These are phyloP conservation scores for Caenorhabditis sp. DNA, from an alignment of 2,888 invertebrate genomes.

Conservation along the genomic window DNA sequence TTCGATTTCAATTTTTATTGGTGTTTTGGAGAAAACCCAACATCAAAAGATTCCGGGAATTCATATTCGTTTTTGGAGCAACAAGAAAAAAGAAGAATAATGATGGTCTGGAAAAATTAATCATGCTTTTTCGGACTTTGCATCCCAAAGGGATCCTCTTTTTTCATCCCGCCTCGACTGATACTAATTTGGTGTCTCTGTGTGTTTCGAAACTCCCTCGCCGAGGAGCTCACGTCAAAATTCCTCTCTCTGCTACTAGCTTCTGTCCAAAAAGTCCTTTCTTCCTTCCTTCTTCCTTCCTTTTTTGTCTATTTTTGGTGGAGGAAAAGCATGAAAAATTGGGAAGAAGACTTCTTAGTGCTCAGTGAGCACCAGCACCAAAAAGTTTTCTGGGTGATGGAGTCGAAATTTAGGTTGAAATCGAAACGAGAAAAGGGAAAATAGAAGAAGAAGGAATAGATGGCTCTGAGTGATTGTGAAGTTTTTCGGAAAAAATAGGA, in stretches of 20 bases:
- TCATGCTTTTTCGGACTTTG: constrained; percentile 19
- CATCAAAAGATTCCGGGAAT: neutral
- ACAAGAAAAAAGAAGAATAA: constrained; percentile 12
- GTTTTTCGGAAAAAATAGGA: constrained; percentile 4
- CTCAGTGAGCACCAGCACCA: constrained; percentile 49
- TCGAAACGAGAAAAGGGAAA: constrained; percentile 14
- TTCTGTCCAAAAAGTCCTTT: constrained; percentile 3
- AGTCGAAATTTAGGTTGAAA: constrained; percentile 34
- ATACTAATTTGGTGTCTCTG: constrained; percentile 44
- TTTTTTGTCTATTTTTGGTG: constrained; percentile 34
- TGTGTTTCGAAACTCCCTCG: constrained; percentile 3
- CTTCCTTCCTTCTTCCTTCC: constrained; percentile 15
- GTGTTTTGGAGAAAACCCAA: constrained; percentile 12
- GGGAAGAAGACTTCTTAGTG: constrained; percentile 22
- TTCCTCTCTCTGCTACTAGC: neutral
- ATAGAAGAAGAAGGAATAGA: constrained; percentile 19
- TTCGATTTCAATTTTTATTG: constrained; percentile 51
- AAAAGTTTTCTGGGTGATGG: constrained; percentile 6
- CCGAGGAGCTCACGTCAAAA: constrained; percentile 51
- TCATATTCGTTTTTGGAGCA: neutral
- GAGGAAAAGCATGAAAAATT: constrained; percentile 46
- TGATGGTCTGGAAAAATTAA: constrained; percentile 51
- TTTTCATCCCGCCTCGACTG: neutral
- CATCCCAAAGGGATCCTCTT: constrained; percentile 4
- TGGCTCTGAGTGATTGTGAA: constrained; percentile 39